Evolutionary conservation across 2,113 vertebrate species (phyloP).

Genomic region (Nycticebus coucang): DNA sequence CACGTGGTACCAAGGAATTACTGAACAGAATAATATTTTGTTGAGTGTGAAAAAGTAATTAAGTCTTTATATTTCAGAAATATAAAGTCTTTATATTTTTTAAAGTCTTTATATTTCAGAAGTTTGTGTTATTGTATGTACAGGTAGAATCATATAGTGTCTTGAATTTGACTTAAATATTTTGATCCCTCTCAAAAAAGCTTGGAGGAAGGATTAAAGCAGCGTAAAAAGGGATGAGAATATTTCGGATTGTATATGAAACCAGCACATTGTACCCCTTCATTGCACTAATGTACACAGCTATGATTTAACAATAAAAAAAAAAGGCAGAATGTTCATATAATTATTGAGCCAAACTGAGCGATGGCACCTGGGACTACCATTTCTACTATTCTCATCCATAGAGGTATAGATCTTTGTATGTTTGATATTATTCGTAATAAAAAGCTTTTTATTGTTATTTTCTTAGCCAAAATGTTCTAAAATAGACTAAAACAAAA

Average conservation of each 20-base stretch:
- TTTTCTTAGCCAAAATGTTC: neutral
- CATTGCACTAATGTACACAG: no score
- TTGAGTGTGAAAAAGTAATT: neutral
- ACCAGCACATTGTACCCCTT: no score
- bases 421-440: neutral
- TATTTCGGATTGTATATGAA: no score
- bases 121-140: neutral
- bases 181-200: neutral
- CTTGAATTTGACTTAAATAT: neutral
- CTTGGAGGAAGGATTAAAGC: neutral
- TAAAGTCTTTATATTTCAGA: neutral
- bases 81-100: neutral
- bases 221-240: neutral
- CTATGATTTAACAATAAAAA: no score
- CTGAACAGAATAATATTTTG: neutral
- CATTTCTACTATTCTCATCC: neutral
- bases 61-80: neutral
- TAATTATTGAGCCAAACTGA: neutral
- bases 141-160: neutral
- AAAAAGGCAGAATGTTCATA: no score
- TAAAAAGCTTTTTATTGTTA: neutral
- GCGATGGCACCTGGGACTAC: fast-evolving
- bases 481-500: neutral
- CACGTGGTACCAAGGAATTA: neutral
- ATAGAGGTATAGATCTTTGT: neutral